phyloP scores from a whole-genome alignment of 1,140 invertebrate genomes.

The Harpegnathos saltator region DNA sequence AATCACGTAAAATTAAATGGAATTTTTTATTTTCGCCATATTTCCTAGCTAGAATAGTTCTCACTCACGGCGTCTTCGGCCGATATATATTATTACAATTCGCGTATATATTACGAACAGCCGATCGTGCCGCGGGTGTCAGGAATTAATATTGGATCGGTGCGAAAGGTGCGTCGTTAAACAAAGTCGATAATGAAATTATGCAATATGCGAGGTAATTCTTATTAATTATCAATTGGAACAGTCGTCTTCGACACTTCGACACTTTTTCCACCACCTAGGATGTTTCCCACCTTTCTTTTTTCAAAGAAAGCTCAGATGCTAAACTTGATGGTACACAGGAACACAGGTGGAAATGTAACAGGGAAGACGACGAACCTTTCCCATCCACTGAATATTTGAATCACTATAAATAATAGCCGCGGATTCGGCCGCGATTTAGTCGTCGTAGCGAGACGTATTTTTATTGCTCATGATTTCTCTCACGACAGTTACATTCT shows the following conservation, averaged over 20 bases:
- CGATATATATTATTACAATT: background rate
- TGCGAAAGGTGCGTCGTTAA: background rate
- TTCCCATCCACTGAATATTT: conserved; percentile 26
- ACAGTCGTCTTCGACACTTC: no score
- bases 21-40: conserved; percentile 56
- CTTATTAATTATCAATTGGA: background rate
- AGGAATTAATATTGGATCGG: conserved; percentile 38
- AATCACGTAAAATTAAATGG: conserved; percentile 23
- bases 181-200: conserved; percentile 22
- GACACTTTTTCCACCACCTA: no score
- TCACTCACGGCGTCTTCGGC: conserved; percentile 17
- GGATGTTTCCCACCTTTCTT: background rate
- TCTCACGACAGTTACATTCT: conserved; percentile 54
- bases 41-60: conserved; percentile 35
- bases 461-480: conserved; percentile 57
- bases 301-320: background rate
- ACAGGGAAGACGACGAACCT: background rate
- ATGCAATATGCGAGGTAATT: background rate
- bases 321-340: no score
- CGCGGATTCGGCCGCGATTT: conserved; percentile 15
- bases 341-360: background rate
- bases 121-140: background rate
- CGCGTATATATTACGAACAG: conserved; percentile 7
- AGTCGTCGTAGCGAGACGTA: background rate
- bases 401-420: conserved; percentile 35